phyloP scores from a whole-genome alignment of 2,797 vertebrate species.

The Ceryle rudis region DNA sequence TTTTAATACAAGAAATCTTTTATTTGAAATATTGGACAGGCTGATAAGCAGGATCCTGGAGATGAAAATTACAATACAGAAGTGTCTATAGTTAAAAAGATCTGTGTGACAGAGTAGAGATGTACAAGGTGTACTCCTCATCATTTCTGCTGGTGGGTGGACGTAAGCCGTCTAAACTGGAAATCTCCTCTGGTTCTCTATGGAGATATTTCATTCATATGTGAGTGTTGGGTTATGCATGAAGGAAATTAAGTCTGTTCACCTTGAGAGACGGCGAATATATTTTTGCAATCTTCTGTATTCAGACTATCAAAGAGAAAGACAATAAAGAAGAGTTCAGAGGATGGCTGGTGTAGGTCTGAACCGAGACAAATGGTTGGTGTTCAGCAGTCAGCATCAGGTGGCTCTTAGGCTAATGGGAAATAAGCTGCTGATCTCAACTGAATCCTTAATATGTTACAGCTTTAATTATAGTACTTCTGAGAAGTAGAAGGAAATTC shows the following conservation, averaged over 20 bases:
- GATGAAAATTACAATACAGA: slow-evolving; percentile 22
- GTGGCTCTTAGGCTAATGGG: neutral
- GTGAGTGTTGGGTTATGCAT: neutral
- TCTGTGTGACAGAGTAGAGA: slow-evolving; percentile 1
- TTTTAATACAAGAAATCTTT: slow-evolving; percentile 11
- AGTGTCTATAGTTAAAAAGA: slow-evolving; percentile 1
- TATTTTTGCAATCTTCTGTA: neutral
- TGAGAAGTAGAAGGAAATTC: neutral
- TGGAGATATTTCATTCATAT: slow-evolving; percentile 19
- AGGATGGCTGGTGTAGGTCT: neutral
- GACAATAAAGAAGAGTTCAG: neutral
- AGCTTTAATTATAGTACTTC: neutral
- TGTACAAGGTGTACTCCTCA: slow-evolving; percentile 16
- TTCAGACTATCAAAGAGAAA: neutral
- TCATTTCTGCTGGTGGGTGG: slow-evolving; percentile 16
- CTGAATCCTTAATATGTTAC: neutral
- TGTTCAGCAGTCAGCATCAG: neutral
- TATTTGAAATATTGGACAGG: slow-evolving; percentile 29
- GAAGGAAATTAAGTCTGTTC: slow-evolving; percentile 7
- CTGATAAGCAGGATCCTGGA: slow-evolving; percentile 20
- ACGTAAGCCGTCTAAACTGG: neutral
- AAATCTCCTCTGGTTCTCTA: neutral
- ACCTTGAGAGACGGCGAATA: neutral
- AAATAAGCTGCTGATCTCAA: neutral
- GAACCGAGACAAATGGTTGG: neutral